Percentiles rank a stretch among this genome's conserved stretches.
Conservation (phyloP, 2,113 vertebrate species). For the Myodes glareolus region DNA sequence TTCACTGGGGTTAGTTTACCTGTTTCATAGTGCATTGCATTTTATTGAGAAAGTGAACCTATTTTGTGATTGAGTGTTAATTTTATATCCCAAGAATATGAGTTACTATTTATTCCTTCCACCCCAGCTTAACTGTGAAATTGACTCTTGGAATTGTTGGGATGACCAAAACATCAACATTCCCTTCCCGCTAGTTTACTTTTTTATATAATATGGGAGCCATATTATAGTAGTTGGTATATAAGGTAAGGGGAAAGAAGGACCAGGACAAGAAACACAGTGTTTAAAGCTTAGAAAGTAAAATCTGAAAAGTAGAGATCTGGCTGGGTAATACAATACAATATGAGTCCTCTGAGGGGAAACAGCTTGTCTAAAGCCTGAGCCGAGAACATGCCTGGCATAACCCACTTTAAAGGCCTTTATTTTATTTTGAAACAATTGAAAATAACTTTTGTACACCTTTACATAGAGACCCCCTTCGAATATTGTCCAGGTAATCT, state of each 20-base stretch:
- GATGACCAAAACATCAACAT: constrained; percentile 31
- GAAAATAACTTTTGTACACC: not conserved
- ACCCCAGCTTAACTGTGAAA: not conserved
- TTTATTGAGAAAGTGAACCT: constrained; percentile 52
- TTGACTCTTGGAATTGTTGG: not conserved
- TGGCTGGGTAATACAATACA: not conserved
- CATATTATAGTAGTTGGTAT: constrained; percentile 9
- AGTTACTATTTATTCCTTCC: constrained; percentile 25
- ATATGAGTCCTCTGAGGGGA: not conserved
- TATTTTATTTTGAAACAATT: not conserved
- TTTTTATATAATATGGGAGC: constrained; percentile 26
- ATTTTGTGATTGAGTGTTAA: constrained; percentile 45
- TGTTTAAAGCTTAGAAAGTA: not conserved
- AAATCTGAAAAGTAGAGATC: constrained; percentile 18
- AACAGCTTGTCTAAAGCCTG: not conserved
- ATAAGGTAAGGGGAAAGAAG: constrained; percentile 22
- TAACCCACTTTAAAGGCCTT: not conserved
- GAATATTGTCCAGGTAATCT: not conserved
- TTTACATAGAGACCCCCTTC: not conserved
- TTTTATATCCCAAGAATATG: constrained; percentile 37
- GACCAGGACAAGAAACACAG: not conserved
- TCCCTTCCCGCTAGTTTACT: not conserved
- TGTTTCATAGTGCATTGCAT: constrained; percentile 50
- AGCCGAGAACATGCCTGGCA: not conserved
- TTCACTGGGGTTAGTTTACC: not conserved